A percentile compares a stretch with the other conserved stretches of the same genome.
Conservation (phyloP, 2,113 vertebrate genomes). For the Protobothrops flavoviridis region DNA sequence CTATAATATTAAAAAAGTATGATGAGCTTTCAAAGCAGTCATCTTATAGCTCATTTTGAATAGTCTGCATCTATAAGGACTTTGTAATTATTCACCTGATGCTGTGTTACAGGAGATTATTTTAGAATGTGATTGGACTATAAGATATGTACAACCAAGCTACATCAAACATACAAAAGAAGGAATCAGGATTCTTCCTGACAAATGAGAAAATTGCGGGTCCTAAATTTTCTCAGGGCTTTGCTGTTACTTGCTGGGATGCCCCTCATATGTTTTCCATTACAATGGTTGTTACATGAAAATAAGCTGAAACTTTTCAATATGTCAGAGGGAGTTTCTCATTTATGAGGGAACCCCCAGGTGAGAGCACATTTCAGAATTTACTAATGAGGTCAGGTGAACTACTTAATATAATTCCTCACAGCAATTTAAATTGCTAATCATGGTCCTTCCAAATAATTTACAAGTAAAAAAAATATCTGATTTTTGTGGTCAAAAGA, state of each 20-base stretch:
- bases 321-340: slow-evolving; percentile 38
- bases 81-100: background rate
- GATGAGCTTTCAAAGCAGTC: slow-evolving; percentile 38
- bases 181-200: background rate
- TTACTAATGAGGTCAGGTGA: slow-evolving; percentile 33
- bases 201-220: slow-evolving; percentile 47
- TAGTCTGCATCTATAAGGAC: too few species aligned
- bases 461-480: slow-evolving; percentile 23
- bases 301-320: slow-evolving; percentile 73
- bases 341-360: slow-evolving; percentile 34
- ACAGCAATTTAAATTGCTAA: slow-evolving; percentile 11
- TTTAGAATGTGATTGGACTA: slow-evolving; percentile 11
- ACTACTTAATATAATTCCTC: slow-evolving; percentile 5
- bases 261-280: slow-evolving; percentile 74
- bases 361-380: slow-evolving; percentile 53
- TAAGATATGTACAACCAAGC: slow-evolving; percentile 36
- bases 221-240: slow-evolving; percentile 55
- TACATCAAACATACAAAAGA: slow-evolving; percentile 28
- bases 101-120: background rate
- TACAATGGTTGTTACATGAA: slow-evolving; percentile 70
- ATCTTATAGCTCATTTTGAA: background rate
- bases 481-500: background rate
- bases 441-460: background rate
- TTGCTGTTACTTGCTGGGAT: slow-evolving; percentile 49
- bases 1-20: slow-evolving; percentile 4